These are phyloP conservation scores for Taphrorychus bicolor DNA, from an alignment of 2,888 invertebrate genomes.

Conservation along the genomic window DNA sequence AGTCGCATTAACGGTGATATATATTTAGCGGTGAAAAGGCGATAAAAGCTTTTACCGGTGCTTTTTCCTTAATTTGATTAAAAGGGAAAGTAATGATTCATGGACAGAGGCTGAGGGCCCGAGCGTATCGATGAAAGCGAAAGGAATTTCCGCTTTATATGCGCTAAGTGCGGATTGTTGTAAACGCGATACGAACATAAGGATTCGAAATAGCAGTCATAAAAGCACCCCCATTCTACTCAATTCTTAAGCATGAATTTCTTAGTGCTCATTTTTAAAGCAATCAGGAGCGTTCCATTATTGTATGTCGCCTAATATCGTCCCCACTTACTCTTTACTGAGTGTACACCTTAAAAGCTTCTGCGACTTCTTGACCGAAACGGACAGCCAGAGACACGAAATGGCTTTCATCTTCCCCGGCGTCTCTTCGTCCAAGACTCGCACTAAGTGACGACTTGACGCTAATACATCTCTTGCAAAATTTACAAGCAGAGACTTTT, in stretches of 20 bases:
- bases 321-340: background rate
- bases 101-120: conserved; percentile 50
- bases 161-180: conserved; percentile 18
- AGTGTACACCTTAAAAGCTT: conserved; percentile 61
- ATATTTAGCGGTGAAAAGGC: conserved; percentile 19
- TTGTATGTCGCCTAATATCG: background rate
- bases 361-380: conserved; percentile 63
- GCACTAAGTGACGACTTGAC: conserved; percentile 49
- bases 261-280: background rate
- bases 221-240: too few species aligned
- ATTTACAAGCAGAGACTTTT: conserved; percentile 46
- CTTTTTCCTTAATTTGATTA: conserved; percentile 57
- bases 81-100: conserved; percentile 52
- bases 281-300: background rate
- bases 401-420: conserved; percentile 59
- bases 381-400: conserved; percentile 62
- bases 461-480: conserved; percentile 33
- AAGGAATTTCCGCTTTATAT: conserved; percentile 30
- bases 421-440: conserved; percentile 46
- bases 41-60: conserved; percentile 37
- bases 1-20: conserved; percentile 22
- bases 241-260: too few species aligned
- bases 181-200: conserved; percentile 18
- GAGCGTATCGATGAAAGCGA: conserved; percentile 48
- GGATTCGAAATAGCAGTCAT: conserved; percentile 12